phyloP scores from a whole-genome alignment of 2,113 vertebrate species.

The Leucoraja erinaceus region DNA sequence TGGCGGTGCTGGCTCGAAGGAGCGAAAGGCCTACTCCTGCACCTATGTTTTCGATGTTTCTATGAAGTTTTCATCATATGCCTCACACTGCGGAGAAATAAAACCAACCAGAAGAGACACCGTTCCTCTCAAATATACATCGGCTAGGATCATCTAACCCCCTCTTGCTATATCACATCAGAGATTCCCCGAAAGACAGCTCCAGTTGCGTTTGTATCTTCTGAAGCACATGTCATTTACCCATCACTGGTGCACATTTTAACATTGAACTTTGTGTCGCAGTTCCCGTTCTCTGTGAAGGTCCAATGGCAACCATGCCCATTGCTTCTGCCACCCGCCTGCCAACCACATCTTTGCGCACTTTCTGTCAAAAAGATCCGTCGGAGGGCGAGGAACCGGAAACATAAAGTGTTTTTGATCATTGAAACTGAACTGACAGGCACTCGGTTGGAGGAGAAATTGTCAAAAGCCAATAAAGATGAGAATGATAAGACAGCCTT shows the following conservation, averaged over 20 bases:
- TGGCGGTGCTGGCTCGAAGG: too few species aligned
- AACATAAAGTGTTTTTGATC: constrained; percentile 23
- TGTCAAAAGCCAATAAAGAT: constrained; percentile 29
- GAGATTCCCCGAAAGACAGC: background rate
- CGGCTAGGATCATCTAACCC: background rate
- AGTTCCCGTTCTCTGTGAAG: background rate
- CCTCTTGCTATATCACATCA: background rate
- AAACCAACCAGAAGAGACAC: background rate
- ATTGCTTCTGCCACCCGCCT: background rate
- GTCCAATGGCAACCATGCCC: background rate
- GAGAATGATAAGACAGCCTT: constrained; percentile 5
- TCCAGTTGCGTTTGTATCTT: background rate
- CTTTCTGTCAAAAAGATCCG: constrained; percentile 21
- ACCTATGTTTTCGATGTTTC: background rate
- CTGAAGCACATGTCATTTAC: background rate
- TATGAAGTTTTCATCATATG: background rate
- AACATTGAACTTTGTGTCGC: background rate
- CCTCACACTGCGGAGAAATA: background rate
- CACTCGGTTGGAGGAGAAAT: constrained; percentile 25
- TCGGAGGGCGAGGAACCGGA: background rate
- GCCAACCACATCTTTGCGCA: background rate
- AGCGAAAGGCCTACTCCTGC: too few species aligned
- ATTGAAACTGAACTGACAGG: constrained; percentile 23
- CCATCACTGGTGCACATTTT: background rate
- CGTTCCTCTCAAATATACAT: background rate